Conservation (phyloP, 2,888 invertebrate species). For the Parasteatoda lunata region DNA sequence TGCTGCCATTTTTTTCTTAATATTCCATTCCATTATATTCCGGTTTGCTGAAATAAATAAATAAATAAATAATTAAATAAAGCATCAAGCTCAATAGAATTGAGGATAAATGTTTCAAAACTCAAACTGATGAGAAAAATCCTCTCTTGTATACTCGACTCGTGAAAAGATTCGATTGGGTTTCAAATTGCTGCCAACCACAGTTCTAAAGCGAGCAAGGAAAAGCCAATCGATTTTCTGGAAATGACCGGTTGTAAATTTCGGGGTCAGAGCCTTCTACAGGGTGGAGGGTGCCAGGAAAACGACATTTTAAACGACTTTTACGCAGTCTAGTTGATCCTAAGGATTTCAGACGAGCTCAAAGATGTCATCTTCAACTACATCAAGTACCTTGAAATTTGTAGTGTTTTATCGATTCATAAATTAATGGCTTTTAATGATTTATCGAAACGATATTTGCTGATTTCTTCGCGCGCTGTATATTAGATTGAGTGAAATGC, state of each 20-base stretch:
- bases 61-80: too few relatives aligned
- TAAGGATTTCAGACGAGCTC: constrained; percentile 3
- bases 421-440: too few relatives aligned
- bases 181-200: constrained; percentile 1
- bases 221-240: constrained; percentile 34
- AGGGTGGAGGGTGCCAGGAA: constrained; percentile 15
- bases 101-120: neutral
- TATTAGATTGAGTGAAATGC: too few relatives aligned
- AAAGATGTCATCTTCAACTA: neutral
- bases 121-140: neutral
- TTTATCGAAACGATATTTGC: too few relatives aligned
- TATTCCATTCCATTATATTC: too few relatives aligned
- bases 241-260: constrained; percentile 49
- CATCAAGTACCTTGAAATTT: too few relatives aligned
- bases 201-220: neutral
- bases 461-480: too few relatives aligned
- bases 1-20: too few relatives aligned
- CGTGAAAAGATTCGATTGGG: neutral
- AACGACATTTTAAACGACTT: constrained; percentile 58
- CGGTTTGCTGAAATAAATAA: too few relatives aligned
- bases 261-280: constrained; percentile 21
- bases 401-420: too few relatives aligned
- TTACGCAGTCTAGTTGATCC: constrained; percentile 29
- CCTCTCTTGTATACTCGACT: neutral
- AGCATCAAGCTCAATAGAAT: too few relatives aligned